Evolutionary conservation across 1,140 invertebrate genomes (phyloP).

Genomic region (Saccostrea glomerata): DNA sequence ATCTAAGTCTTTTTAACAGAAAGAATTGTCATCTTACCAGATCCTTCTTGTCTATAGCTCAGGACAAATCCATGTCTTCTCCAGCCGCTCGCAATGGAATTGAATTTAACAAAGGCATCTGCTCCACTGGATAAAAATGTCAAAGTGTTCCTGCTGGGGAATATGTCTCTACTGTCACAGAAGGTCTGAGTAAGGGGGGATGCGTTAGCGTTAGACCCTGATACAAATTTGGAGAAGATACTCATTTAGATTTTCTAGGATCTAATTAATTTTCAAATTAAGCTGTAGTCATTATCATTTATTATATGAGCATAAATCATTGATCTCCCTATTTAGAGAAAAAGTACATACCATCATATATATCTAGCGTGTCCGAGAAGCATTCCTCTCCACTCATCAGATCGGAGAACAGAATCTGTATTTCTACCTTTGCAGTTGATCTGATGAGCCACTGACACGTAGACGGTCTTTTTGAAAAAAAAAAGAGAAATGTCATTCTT

Average conservation of each 20-base stretch:
- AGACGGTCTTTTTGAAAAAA: neutral
- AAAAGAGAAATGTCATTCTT: neutral
- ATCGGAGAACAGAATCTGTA: constrained; percentile 43
- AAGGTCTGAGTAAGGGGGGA: neutral
- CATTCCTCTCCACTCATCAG: constrained; percentile 49
- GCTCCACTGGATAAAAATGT: neutral
- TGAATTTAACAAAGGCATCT: neutral
- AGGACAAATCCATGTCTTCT: constrained; percentile 14
- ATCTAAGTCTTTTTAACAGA: too few relatives aligned
- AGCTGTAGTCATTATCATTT: neutral
- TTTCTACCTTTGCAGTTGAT: neutral
- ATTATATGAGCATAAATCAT: neutral
- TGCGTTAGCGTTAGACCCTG: neutral
- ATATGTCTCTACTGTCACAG: constrained; percentile 5
- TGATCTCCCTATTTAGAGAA: neutral
- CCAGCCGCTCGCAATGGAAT: neutral
- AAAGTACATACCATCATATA: constrained; percentile 18
- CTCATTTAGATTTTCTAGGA: neutral
- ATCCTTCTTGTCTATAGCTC: neutral
- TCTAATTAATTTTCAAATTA: too few relatives aligned
- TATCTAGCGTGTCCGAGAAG: constrained; percentile 43
- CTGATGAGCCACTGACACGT: neutral
- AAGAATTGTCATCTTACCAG: neutral
- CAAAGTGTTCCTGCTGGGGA: neutral
- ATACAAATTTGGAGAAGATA: neutral